Conservation (phyloP, 2,113 vertebrate species). For the Meleagris gallopavo region DNA sequence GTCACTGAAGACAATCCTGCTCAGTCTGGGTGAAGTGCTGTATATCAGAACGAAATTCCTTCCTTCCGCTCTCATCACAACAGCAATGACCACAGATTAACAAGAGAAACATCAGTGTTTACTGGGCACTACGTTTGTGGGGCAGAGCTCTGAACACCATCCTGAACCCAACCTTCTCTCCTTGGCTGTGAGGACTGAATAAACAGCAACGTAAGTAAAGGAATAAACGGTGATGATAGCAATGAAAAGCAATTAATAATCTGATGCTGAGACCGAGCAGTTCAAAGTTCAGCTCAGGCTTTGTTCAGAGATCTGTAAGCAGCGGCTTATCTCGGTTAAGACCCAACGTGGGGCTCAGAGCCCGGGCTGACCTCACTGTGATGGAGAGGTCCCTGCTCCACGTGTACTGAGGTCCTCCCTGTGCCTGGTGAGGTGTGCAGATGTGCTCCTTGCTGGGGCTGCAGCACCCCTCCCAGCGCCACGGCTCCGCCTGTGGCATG, state of each 20-base stretch:
- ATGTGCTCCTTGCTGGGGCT: background rate
- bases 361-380: background rate
- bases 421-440: background rate
- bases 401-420: fast-evolving
- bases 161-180: background rate
- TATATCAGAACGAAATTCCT: background rate
- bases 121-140: background rate
- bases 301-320: background rate
- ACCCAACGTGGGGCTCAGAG: background rate
- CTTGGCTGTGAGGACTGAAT: background rate
- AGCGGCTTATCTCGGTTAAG: background rate
- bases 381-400: fast-evolving
- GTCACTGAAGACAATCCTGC: background rate
- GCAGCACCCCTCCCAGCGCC: background rate
- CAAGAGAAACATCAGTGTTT: background rate
- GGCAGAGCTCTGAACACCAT: background rate
- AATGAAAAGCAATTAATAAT: background rate
- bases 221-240: background rate
- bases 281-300: background rate
- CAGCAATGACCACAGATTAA: background rate
- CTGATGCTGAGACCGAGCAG: fast-evolving
- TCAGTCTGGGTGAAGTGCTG: background rate
- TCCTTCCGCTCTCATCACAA: background rate
- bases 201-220: background rate
- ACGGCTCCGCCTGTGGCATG: conserved; percentile 19